Conservation (phyloP, 2,888 invertebrate genomes). For the Dolomedes plantarius region DNA sequence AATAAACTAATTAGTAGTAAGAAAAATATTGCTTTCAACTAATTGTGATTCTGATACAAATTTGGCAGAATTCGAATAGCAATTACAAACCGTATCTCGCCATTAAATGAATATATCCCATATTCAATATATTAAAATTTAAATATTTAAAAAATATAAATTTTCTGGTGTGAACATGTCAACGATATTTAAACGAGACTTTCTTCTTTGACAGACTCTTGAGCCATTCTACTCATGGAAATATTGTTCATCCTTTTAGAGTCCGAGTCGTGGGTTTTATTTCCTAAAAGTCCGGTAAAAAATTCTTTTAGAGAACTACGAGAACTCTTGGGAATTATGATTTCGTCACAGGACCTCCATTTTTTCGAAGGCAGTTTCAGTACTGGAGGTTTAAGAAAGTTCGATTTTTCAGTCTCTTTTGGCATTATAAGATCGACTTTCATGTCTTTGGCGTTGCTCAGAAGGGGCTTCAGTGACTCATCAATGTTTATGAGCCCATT, state of each 20-base stretch:
- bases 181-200: constrained; percentile 39
- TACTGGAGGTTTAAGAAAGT: constrained; percentile 54
- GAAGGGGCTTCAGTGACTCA: constrained; percentile 56
- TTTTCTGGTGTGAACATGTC: background rate
- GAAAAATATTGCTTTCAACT: too few species aligned
- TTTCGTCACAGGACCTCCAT: constrained; percentile 71
- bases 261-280: constrained; percentile 33
- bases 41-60: too few species aligned
- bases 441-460: constrained; percentile 29
- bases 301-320: constrained; percentile 61
- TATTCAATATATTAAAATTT: too few species aligned
- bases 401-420: constrained; percentile 23
- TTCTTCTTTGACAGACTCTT: constrained; percentile 41
- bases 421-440: constrained; percentile 43
- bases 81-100: too few species aligned
- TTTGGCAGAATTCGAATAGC: too few species aligned
- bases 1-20: too few species aligned
- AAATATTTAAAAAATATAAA: too few species aligned
- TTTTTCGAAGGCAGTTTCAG: constrained; percentile 60
- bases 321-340: constrained; percentile 54
- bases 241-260: constrained; percentile 48
- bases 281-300: constrained; percentile 60
- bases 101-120: too few species aligned
- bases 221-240: constrained; percentile 29
- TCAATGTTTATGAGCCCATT: constrained; percentile 64